phyloP scores from a whole-genome alignment of 2,797 vertebrate species.

The Ammospiza maritima region DNA sequence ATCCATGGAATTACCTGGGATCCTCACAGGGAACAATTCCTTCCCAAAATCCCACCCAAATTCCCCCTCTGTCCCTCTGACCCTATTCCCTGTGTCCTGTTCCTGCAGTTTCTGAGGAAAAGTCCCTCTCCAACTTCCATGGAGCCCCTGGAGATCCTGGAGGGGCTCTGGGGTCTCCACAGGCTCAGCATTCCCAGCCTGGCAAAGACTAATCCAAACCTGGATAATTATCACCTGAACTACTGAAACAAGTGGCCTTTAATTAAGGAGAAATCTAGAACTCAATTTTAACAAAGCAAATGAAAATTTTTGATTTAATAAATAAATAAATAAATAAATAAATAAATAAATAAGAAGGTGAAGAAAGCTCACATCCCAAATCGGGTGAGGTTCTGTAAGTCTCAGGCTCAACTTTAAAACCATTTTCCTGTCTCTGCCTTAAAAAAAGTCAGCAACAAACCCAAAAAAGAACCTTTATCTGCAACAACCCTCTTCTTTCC shows the following conservation, averaged over 20 bases:
- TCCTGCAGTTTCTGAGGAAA: neutral
- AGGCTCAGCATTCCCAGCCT: neutral
- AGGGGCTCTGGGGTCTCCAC: neutral
- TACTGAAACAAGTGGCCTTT: neutral
- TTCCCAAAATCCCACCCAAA: rapidly evolving
- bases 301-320: rapidly evolving
- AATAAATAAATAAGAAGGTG: no score
- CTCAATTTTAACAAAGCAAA: neutral
- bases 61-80: neutral
- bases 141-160: neutral
- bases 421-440: neutral
- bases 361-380: neutral
- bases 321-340: no score
- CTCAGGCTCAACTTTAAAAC: neutral
- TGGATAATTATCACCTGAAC: neutral
- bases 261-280: neutral
- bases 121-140: neutral
- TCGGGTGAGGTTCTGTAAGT: neutral
- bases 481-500: neutral
- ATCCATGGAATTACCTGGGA: neutral
- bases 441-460: neutral
- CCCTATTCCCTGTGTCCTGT: neutral
- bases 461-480: neutral
- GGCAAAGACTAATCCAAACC: neutral
- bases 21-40: no score